A percentile compares a stretch with the other conserved stretches of the same genome.
These are phyloP conservation scores for Silurus glanis DNA, from an alignment of 2,113 vertebrate species.

Conservation along the genomic window DNA sequence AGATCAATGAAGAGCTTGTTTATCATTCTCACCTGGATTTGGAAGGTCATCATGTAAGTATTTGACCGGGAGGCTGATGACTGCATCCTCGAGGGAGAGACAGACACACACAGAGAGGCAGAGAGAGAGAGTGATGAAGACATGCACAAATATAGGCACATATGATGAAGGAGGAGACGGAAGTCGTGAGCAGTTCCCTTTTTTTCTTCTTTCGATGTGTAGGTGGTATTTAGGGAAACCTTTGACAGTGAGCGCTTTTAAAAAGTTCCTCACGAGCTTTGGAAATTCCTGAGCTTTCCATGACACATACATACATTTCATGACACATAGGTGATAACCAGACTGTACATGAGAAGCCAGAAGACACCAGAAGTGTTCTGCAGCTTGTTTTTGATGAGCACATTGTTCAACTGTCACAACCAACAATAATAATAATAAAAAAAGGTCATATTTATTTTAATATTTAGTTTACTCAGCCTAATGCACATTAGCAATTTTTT, in stretches of 20 bases:
- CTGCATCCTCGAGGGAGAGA: background rate
- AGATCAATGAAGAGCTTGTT: background rate
- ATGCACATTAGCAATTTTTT: no score
- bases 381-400: background rate
- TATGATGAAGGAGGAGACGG: background rate
- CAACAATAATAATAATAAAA: background rate
- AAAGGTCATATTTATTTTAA: background rate
- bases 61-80: no score
- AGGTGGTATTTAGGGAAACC: background rate
- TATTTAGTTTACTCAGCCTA: no score
- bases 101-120: background rate
- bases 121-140: background rate
- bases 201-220: conserved; percentile 13
- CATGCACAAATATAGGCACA: background rate
- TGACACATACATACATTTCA: conserved; percentile 39
- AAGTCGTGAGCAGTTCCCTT: background rate
- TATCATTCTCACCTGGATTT: conserved; percentile 25
- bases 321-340: conserved; percentile 19
- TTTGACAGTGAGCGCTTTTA: background rate
- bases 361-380: background rate
- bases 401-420: background rate
- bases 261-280: conserved; percentile 53
- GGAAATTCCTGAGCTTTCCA: conserved; percentile 72
- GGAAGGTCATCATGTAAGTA: conserved; percentile 16
- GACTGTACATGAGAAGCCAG: no score